Percentiles rank a stretch among this genome's conserved stretches.
These are phyloP conservation scores for Noctua pronuba DNA, from an alignment of 2,888 invertebrate genomes.

Conservation along the genomic window DNA sequence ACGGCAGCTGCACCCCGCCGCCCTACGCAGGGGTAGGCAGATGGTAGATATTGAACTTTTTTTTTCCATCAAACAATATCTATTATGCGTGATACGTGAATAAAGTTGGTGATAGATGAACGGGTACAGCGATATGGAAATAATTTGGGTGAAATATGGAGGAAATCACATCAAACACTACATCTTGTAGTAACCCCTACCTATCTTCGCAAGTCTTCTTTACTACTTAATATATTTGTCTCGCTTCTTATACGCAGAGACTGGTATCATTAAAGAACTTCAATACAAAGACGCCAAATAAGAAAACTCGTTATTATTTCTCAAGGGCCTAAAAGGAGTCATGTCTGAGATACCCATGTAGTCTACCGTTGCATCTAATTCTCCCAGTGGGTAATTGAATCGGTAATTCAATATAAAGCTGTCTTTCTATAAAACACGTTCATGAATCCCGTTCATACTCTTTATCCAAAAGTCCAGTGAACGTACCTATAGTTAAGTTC, in stretches of 20 bases:
- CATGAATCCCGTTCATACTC: constrained; percentile 21
- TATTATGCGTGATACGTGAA: constrained; percentile 63
- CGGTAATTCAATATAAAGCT: constrained; percentile 5
- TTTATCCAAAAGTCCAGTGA: constrained; percentile 25
- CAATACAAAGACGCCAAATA: not conserved
- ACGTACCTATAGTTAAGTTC: constrained; percentile 25
- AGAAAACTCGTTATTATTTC: not conserved
- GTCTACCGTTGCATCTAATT: constrained; percentile 20
- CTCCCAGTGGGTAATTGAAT: constrained; percentile 6
- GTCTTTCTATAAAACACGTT: constrained; percentile 43
- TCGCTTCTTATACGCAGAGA: too few relatives aligned
- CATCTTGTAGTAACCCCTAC: not conserved
- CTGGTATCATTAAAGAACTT: not conserved
- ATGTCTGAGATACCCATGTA: constrained; percentile 4
- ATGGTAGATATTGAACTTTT: constrained; percentile 77
- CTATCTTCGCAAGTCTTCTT: not conserved
- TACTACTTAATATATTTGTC: not conserved
- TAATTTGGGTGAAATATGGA: constrained; percentile 27
- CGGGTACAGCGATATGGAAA: constrained; percentile 53
- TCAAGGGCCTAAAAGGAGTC: constrained; percentile 6
- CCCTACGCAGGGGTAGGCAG: constrained; percentile 81
- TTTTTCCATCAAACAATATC: constrained; percentile 71
- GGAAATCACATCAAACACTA: not conserved
- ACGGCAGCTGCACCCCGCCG: constrained; percentile 84
- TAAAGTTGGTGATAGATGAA: constrained; percentile 61